A percentile compares a stretch with the other conserved stretches of the same genome.
Conservation (phyloP, 2,797 vertebrate species). For the Astyanax mexicanus region DNA sequence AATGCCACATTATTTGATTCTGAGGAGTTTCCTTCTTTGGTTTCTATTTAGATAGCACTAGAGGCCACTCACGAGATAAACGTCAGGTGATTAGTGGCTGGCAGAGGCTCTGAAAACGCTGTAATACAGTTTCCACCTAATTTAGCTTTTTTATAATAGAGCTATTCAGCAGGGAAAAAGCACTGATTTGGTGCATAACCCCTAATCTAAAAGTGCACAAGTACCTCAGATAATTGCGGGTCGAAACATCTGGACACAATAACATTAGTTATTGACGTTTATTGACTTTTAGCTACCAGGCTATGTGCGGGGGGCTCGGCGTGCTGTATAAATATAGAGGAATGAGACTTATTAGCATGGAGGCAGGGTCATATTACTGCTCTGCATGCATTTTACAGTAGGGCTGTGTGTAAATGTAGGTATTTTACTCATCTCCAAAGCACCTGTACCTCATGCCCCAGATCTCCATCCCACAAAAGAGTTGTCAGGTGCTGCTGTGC, state of each 20-base stretch:
- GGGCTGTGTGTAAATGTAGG: conserved; percentile 6
- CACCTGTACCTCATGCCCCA: background rate
- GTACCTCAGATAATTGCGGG: conserved; percentile 2
- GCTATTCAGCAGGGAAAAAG: background rate
- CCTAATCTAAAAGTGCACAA: conserved; percentile 14
- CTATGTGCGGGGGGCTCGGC: background rate
- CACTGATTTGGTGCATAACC: conserved; percentile 11
- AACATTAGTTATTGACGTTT: conserved; percentile 28
- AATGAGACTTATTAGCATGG: background rate
- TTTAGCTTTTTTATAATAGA: conserved; percentile 6
- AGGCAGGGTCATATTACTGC: background rate
- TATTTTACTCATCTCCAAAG: conserved; percentile 3
- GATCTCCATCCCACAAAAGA: background rate
- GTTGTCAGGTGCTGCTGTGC: background rate
- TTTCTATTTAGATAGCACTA: conserved; percentile 66
- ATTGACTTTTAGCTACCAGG: conserved; percentile 9
- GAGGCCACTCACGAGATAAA: conserved; percentile 58
- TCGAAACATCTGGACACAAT: conserved; percentile 14
- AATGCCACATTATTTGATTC: conserved; percentile 76
- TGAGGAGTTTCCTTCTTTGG: conserved; percentile 65
- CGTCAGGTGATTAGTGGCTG: conserved; percentile 3
- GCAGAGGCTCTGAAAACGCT: background rate
- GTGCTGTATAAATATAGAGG: background rate
- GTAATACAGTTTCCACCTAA: conserved; percentile 7
- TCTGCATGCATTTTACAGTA: background rate